These are phyloP conservation scores for Eucidaris tribuloides DNA, from an alignment of 35 echinoderm and acorn worm species.

Conservation along the genomic window DNA sequence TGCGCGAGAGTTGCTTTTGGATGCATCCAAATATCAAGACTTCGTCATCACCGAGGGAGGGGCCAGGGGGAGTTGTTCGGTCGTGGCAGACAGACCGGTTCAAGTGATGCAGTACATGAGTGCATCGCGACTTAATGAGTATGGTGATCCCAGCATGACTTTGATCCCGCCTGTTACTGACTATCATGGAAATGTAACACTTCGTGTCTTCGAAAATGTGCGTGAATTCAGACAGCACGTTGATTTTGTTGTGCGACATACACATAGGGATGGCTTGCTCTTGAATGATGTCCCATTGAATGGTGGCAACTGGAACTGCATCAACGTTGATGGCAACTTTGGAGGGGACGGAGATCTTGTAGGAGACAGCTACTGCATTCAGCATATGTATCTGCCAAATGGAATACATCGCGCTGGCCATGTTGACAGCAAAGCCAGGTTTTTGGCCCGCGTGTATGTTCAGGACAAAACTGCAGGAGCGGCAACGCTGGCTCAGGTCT, in stretches of 20 bases:
- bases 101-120: conserved; percentile 8
- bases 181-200: conserved; percentile 3
- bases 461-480: background rate
- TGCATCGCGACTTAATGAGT: background rate
- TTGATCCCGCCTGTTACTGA: background rate
- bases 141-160: conserved; percentile 5
- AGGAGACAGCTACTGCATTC: background rate
- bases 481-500: background rate
- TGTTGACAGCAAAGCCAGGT: background rate
- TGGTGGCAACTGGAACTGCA: background rate
- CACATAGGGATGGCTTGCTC: background rate
- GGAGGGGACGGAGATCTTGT: background rate
- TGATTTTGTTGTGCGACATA: background rate
- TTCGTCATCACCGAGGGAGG: background rate
- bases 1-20: background rate
- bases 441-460: background rate
- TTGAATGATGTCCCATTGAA: background rate
- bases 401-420: background rate
- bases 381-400: background rate
- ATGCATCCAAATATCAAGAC: background rate
- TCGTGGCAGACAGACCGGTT: background rate
- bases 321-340: background rate
- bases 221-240: background rate
- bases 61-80: background rate
- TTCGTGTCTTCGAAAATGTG: background rate